Evolutionary conservation across 2,113 vertebrate species (phyloP).

Genomic region (Nibea coibor): DNA sequence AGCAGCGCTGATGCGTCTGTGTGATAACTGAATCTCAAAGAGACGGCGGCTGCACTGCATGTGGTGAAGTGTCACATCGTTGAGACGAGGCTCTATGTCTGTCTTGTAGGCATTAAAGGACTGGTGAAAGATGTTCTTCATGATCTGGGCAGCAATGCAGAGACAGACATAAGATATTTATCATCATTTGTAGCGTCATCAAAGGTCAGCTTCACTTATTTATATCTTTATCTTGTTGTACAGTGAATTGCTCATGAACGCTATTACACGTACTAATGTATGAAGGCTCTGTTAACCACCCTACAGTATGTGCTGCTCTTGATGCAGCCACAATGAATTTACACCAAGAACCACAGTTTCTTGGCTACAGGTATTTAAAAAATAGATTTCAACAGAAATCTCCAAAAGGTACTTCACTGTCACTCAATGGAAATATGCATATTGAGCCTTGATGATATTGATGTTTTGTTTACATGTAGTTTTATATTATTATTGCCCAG

Average conservation of each 20-base stretch:
- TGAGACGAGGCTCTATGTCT: slow-evolving; percentile 82
- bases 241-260: not conserved
- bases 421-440: not conserved
- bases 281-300: not conserved
- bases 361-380: not conserved
- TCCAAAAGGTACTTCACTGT: not conserved
- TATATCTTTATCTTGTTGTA: not conserved
- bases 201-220: not conserved
- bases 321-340: not conserved
- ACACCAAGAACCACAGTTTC: not conserved
- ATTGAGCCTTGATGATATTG: no score
- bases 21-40: slow-evolving; percentile 83
- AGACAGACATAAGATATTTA: not conserved
- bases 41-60: slow-evolving; percentile 85
- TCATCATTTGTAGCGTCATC: not conserved
- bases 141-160: slow-evolving; percentile 70
- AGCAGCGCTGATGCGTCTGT: slow-evolving; percentile 80
- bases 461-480: no score
- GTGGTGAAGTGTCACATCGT: slow-evolving; percentile 74
- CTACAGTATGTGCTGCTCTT: not conserved
- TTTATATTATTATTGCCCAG: no score
- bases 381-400: not conserved
- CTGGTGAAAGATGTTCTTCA: slow-evolving; percentile 88
- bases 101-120: slow-evolving; percentile 85
- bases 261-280: not conserved